These are phyloP conservation scores for Araneus ventricosus DNA, from an alignment of 1,140 invertebrate species.

Conservation along the genomic window DNA sequence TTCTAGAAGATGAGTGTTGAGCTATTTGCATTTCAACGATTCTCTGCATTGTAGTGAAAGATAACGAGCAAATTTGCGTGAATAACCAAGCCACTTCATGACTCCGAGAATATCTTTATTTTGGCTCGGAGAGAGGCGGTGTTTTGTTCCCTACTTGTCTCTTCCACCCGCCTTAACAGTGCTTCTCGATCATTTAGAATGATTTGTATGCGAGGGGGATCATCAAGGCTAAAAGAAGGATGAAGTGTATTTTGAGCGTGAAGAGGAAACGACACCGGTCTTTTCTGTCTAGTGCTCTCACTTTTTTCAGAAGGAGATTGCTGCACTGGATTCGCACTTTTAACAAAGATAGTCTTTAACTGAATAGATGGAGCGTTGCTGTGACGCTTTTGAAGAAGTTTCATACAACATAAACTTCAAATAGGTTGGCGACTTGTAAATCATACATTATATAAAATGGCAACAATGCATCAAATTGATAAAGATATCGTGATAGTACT, in stretches of 20 bases:
- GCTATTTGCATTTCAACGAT: not conserved
- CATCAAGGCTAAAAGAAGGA: not conserved
- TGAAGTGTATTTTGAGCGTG: not conserved
- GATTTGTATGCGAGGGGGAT: conserved; percentile 11
- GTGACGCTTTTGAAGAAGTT: not conserved
- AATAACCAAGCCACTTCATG: conserved; percentile 22
- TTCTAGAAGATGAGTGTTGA: not conserved
- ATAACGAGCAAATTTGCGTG: conserved; percentile 4
- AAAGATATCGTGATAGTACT: no score
- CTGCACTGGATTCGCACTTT: not conserved
- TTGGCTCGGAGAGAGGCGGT: not conserved
- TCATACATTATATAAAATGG: no score
- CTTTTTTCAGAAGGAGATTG: no score
- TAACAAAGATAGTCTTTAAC: not conserved
- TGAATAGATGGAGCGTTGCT: not conserved
- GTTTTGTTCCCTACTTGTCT: not conserved
- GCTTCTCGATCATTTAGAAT: conserved; percentile 18
- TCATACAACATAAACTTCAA: no score
- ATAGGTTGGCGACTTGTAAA: no score
- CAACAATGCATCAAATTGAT: no score
- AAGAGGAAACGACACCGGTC: not conserved
- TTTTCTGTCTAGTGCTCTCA: not conserved
- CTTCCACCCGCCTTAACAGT: not conserved
- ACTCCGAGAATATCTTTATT: conserved; percentile 11
- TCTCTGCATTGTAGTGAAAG: not conserved